phyloP scores from a whole-genome alignment of 2,113 vertebrate species.

The Chloebia gouldiae region DNA sequence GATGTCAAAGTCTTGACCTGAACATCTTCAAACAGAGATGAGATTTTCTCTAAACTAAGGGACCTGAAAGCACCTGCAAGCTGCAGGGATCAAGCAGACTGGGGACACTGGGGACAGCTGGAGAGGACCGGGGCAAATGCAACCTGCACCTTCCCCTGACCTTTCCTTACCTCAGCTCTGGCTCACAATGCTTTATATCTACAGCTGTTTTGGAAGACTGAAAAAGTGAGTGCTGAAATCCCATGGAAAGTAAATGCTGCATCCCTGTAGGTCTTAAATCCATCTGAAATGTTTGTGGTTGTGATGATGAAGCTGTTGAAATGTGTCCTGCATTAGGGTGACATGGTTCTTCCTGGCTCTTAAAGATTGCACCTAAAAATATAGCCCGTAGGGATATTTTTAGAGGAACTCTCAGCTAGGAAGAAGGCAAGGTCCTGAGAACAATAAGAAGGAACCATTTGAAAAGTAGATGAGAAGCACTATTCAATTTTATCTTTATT shows the following conservation, averaged over 20 bases:
- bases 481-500: background rate
- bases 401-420: background rate
- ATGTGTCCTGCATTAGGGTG: background rate
- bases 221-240: conserved; percentile 6
- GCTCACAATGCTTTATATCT: background rate
- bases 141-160: background rate
- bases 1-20: background rate
- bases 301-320: background rate
- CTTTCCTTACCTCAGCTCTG: background rate
- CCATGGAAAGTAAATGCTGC: background rate
- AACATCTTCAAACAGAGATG: background rate
- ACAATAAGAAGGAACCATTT: background rate
- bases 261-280: background rate
- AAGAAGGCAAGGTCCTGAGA: background rate
- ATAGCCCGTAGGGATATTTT: conserved; percentile 22
- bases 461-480: background rate
- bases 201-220: background rate
- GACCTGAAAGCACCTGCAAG: background rate
- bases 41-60: background rate
- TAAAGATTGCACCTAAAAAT: conserved; percentile 49
- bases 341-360: conserved; percentile 23
- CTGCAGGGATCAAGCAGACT: background rate
- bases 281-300: background rate
- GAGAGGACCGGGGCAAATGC: background rate
- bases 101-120: background rate